Conservation (phyloP, 1,140 invertebrate genomes). For the Agraylea sexmaculata region DNA sequence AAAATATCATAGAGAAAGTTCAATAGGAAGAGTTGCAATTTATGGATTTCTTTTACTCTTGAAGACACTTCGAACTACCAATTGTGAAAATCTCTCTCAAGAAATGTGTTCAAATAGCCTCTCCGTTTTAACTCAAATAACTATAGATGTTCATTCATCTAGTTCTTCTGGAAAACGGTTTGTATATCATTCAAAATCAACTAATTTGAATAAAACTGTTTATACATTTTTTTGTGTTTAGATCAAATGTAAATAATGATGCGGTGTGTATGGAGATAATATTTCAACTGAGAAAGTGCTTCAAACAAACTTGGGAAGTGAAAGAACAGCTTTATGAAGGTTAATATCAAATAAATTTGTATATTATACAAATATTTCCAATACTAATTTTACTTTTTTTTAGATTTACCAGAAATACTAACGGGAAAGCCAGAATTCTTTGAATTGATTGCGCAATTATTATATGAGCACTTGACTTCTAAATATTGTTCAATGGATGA, state of each 20-base stretch:
- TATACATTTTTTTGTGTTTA: too few relatives aligned
- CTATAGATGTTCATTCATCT: constrained; percentile 21
- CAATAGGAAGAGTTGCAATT: constrained; percentile 40
- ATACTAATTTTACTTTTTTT: too few relatives aligned
- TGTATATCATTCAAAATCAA: too few relatives aligned
- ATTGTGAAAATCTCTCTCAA: constrained; percentile 1
- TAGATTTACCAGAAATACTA: constrained; percentile 35
- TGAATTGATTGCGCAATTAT: constrained; percentile 33
- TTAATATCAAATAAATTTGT: constrained; percentile 20
- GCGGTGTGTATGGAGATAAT: constrained; percentile 41
- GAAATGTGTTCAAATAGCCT: constrained; percentile 23
- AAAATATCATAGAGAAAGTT: neutral
- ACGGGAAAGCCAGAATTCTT: constrained; percentile 33
- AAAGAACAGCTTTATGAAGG: constrained; percentile 38
- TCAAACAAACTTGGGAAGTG: constrained; percentile 40
- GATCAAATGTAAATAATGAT: constrained; percentile 26
- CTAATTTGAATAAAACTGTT: too few relatives aligned
- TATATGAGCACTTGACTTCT: constrained; percentile 36
- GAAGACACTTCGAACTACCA: constrained; percentile 34
- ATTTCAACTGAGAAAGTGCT: constrained; percentile 39
- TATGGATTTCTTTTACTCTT: constrained; percentile 42
- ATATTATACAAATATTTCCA: too few relatives aligned
- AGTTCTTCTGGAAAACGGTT: too few relatives aligned
- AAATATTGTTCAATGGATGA: constrained; percentile 36
- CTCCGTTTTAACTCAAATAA: constrained; percentile 32